These are phyloP conservation scores for Pentamera pediparva DNA, from an alignment of 53 echinoderm and acorn worm genomes.

Conservation along the genomic window DNA sequence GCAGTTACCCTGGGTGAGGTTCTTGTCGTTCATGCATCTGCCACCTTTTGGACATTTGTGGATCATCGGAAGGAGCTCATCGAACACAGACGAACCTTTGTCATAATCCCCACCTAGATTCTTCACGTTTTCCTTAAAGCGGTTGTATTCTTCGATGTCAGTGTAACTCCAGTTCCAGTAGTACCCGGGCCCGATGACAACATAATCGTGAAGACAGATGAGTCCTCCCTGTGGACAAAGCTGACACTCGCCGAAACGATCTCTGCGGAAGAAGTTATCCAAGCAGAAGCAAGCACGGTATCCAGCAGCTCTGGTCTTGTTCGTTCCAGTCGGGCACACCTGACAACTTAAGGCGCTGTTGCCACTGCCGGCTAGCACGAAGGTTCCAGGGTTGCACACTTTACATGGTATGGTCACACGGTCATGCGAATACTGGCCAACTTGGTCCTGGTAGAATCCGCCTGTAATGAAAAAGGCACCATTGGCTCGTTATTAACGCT, in stretches of 20 bases:
- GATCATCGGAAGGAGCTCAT: background rate
- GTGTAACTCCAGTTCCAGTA: conserved; percentile 37
- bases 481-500: too few relatives aligned
- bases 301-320: conserved; percentile 13
- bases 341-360: background rate
- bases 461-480: background rate
- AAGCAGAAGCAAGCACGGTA: conserved; percentile 34
- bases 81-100: background rate
- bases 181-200: conserved; percentile 5
- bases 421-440: background rate
- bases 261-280: conserved; percentile 2
- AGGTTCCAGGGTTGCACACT: conserved; percentile 28
- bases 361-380: conserved; percentile 10
- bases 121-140: background rate
- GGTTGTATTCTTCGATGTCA: background rate
- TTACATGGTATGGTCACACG: background rate
- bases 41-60: conserved; percentile 18
- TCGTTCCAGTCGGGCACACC: conserved; percentile 34
- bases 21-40: conserved; percentile 1
- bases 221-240: conserved; percentile 20
- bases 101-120: background rate
- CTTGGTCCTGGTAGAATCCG: conserved; percentile 29
- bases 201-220: conserved; percentile 4
- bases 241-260: conserved; percentile 28
- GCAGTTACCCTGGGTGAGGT: background rate